Percentiles rank a stretch among this genome's conserved stretches.
phyloP scores from a whole-genome alignment of 2,113 vertebrate species.

The Indicator maculatus region DNA sequence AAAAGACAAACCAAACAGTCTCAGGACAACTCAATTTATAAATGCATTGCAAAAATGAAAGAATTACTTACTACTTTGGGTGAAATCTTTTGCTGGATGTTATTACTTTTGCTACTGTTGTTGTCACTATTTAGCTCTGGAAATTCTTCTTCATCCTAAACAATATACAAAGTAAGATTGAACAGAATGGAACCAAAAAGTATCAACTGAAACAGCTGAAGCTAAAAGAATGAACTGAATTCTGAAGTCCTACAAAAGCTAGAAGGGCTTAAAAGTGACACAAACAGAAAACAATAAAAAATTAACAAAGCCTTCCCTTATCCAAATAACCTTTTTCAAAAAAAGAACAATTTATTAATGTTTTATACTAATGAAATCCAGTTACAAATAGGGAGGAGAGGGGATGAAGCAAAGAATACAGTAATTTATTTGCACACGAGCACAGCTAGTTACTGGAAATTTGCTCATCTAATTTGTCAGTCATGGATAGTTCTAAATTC shows the following conservation, averaged over 20 bases:
- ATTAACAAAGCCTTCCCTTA: not conserved
- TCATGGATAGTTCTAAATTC: not conserved
- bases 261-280: not conserved
- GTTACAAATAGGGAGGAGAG: not conserved
- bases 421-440: not conserved
- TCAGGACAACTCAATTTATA: not conserved
- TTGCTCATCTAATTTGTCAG: not conserved
- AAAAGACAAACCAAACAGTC: not conserved
- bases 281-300: not conserved
- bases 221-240: not conserved
- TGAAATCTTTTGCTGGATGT: slow-evolving; percentile 85
- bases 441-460: not conserved
- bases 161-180: not conserved
- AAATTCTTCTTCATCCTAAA: slow-evolving; percentile 93
- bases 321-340: not conserved
- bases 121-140: slow-evolving; percentile 85
- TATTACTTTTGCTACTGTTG: slow-evolving; percentile 81
- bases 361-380: not conserved
- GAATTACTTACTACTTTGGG: slow-evolving; percentile 85
- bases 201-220: not conserved
- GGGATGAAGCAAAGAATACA: not conserved
- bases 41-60: not conserved
- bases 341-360: rapidly evolving
- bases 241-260: not conserved
- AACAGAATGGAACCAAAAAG: not conserved